phyloP scores from a whole-genome alignment of 2,113 vertebrate species.

The Eubucco bourcierii region DNA sequence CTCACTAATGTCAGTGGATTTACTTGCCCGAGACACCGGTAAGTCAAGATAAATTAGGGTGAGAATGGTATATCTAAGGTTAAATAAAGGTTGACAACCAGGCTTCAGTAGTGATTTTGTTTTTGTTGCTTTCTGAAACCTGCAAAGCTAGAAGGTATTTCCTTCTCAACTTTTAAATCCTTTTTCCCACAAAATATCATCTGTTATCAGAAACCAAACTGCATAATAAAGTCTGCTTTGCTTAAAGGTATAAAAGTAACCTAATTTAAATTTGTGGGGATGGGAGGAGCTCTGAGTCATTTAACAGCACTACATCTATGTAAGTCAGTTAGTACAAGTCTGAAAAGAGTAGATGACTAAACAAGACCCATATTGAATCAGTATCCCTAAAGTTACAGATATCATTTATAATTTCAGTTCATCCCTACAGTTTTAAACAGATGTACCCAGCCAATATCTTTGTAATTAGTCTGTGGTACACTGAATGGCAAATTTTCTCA shows the following conservation, averaged over 20 bases:
- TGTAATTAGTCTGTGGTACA: constrained; percentile 40
- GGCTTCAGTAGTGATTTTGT: constrained; percentile 8
- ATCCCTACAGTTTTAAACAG: constrained; percentile 30
- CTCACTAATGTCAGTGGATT: not conserved
- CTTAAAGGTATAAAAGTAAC: not conserved
- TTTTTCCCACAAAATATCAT: not conserved
- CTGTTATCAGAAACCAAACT: constrained; percentile 18
- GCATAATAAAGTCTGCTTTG: constrained; percentile 25
- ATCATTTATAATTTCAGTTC: not conserved
- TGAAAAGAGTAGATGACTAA: not conserved
- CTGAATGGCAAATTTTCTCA: constrained; percentile 52
- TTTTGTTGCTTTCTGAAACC: not conserved
- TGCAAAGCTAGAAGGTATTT: not conserved
- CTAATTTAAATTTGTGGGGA: not conserved
- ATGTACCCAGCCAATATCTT: constrained; percentile 34
- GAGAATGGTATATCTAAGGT: not conserved
- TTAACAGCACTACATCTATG: not conserved
- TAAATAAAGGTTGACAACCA: constrained; percentile 10
- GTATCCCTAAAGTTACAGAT: not conserved
- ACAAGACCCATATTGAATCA: not conserved
- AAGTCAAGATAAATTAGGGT: not conserved
- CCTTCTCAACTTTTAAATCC: not conserved
- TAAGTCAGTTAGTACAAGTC: not conserved
- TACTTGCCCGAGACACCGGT: not conserved
- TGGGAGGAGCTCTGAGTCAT: not conserved